phyloP scores from a whole-genome alignment of 2,113 vertebrate species.

The Oriolus oriolus region DNA sequence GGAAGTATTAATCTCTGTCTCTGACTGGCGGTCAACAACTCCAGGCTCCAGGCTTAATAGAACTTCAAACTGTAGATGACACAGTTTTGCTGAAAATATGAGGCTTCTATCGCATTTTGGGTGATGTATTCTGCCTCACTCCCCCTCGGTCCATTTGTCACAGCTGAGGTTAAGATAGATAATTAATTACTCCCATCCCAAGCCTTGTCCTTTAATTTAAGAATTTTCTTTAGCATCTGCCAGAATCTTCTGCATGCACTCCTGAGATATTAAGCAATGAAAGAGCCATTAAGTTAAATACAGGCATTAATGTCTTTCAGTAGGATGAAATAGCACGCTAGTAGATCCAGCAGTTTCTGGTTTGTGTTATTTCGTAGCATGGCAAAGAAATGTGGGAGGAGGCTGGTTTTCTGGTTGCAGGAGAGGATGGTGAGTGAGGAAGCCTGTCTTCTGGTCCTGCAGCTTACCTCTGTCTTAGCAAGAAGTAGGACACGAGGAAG shows the following conservation, averaged over 20 bases:
- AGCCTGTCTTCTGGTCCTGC: neutral
- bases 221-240: constrained; percentile 2
- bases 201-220: constrained; percentile 14
- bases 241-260: neutral
- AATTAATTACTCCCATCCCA: constrained; percentile 7
- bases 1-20: neutral
- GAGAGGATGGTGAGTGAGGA: neutral
- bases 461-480: neutral
- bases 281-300: neutral
- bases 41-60: neutral
- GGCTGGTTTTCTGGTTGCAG: neutral
- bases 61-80: constrained; percentile 5
- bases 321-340: neutral
- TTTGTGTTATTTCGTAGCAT: neutral
- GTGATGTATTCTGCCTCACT: neutral
- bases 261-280: neutral
- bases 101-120: neutral
- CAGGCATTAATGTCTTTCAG: neutral
- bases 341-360: neutral
- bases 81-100: neutral
- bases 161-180: neutral
- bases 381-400: neutral
- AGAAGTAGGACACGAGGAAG: neutral
- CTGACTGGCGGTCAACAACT: neutral
- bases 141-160: neutral